A percentile compares a stretch with the other conserved stretches of the same genome.
phyloP scores from a whole-genome alignment of 2,113 vertebrate species.

The Ochotona princeps region DNA sequence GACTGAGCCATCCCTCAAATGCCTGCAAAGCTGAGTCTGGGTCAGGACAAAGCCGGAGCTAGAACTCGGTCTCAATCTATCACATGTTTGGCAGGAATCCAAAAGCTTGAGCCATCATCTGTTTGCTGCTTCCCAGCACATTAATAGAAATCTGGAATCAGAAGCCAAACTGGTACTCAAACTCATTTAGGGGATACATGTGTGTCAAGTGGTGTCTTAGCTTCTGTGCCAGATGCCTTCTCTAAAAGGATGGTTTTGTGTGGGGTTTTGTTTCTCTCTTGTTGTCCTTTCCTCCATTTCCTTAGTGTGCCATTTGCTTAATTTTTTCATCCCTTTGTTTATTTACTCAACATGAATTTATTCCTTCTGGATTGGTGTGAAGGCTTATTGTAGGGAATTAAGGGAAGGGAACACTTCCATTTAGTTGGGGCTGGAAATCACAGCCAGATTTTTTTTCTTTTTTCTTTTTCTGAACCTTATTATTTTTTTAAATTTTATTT shows the following conservation, averaged over 20 bases:
- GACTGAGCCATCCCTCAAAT: no score
- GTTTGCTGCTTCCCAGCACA: no score
- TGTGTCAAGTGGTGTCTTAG: no score
- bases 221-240: no score
- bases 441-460: background rate
- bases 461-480: background rate
- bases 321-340: constrained; percentile 4
- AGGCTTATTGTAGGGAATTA: background rate
- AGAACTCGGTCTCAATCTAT: no score
- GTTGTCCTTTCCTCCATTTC: background rate
- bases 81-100: no score
- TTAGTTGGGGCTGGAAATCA: constrained; percentile 28
- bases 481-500: constrained; percentile 39
- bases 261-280: constrained; percentile 1
- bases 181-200: no score
- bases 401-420: constrained; percentile 27
- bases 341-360: constrained; percentile 34
- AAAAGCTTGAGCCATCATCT: no score
- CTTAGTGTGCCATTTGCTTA: constrained; percentile 9
- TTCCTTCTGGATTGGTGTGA: constrained; percentile 24
- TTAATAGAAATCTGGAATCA: no score
- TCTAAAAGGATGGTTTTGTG: background rate
- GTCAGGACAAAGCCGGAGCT: no score
- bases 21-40: no score
- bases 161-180: no score